Conservation (phyloP, 2,888 invertebrate species). For the Orgyia antiqua region DNA sequence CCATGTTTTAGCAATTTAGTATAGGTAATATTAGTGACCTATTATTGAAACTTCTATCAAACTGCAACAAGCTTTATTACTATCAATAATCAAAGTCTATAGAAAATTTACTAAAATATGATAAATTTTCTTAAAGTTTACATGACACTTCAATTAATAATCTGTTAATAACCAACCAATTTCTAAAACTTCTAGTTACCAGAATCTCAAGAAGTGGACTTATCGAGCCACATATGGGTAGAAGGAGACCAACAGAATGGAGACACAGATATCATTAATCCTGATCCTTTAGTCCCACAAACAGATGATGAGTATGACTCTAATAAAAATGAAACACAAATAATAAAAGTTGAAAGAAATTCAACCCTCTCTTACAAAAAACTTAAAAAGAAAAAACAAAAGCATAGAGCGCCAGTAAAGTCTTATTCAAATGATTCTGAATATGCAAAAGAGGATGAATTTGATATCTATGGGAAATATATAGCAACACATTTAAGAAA, state of each 20-base stretch:
- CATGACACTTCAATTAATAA: too few relatives aligned
- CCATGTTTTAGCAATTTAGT: too few relatives aligned
- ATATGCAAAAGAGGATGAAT: slow-evolving; percentile 45
- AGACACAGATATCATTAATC: slow-evolving; percentile 36
- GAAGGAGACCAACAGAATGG: slow-evolving; percentile 37
- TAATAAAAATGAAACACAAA: slow-evolving; percentile 23
- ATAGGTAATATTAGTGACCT: too few relatives aligned
- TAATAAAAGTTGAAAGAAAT: slow-evolving; percentile 28
- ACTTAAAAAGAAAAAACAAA: slow-evolving; percentile 46
- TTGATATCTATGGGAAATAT: slow-evolving; percentile 58
- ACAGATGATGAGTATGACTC: slow-evolving; percentile 46
- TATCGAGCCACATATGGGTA: slow-evolving; percentile 51
- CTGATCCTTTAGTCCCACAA: slow-evolving; percentile 46
- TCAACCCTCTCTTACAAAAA: slow-evolving; percentile 31
- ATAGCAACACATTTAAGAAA: slow-evolving; percentile 51
- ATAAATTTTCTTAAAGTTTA: too few relatives aligned
- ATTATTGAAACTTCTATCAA: too few relatives aligned
- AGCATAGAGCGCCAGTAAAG: slow-evolving; percentile 28
- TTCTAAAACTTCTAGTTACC: slow-evolving; percentile 32
- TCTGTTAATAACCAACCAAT: too few relatives aligned
- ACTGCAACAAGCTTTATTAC: too few relatives aligned
- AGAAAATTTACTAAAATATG: too few relatives aligned
- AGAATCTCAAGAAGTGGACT: slow-evolving; percentile 44
- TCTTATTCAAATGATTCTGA: slow-evolving; percentile 30
- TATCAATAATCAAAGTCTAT: too few relatives aligned